A percentile compares a stretch with the other conserved stretches of the same genome.
Conservation (phyloP, 1,140 invertebrate species). For the Nomia melanderi region DNA sequence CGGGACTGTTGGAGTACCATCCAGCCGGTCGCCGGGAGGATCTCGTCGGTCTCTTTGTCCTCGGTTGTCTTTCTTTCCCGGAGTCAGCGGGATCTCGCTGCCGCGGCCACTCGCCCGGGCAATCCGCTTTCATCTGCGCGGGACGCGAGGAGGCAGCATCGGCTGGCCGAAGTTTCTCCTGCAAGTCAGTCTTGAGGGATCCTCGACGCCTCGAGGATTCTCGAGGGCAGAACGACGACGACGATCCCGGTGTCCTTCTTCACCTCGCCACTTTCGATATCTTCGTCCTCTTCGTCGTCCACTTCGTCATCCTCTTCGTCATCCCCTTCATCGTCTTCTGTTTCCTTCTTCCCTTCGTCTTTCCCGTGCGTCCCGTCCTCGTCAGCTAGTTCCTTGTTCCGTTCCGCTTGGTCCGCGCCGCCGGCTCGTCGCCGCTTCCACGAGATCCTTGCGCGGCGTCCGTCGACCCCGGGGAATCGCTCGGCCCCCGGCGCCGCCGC, state of each 20-base stretch:
- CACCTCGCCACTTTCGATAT: background rate
- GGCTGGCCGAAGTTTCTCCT: slow-evolving; percentile 50
- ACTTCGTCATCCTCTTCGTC: slow-evolving; percentile 27
- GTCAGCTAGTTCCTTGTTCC: background rate
- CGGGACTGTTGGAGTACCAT: slow-evolving; percentile 5
- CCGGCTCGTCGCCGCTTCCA: slow-evolving; percentile 36
- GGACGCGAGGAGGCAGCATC: background rate
- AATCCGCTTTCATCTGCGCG: background rate
- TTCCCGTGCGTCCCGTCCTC: slow-evolving; percentile 1
- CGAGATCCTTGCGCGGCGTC: slow-evolving; percentile 19
- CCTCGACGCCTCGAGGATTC: slow-evolving; percentile 47
- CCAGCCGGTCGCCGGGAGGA: background rate
- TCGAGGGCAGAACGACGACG: slow-evolving; percentile 41
- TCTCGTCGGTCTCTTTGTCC: background rate
- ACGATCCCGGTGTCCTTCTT: slow-evolving; percentile 32
- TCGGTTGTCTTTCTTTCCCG: background rate
- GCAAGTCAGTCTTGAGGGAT: slow-evolving; percentile 67
- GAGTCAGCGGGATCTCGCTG: background rate
- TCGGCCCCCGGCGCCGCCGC: slow-evolving; percentile 19
- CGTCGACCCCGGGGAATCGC: slow-evolving; percentile 55
- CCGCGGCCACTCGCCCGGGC: background rate
- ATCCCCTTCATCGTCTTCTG: background rate
- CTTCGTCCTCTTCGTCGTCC: slow-evolving; percentile 24
- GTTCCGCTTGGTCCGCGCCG: slow-evolving; percentile 4
- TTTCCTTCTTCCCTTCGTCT: slow-evolving; percentile 23